phyloP scores from a whole-genome alignment of 2,888 invertebrate genomes.

The Caenorhabditis drosophilae region DNA sequence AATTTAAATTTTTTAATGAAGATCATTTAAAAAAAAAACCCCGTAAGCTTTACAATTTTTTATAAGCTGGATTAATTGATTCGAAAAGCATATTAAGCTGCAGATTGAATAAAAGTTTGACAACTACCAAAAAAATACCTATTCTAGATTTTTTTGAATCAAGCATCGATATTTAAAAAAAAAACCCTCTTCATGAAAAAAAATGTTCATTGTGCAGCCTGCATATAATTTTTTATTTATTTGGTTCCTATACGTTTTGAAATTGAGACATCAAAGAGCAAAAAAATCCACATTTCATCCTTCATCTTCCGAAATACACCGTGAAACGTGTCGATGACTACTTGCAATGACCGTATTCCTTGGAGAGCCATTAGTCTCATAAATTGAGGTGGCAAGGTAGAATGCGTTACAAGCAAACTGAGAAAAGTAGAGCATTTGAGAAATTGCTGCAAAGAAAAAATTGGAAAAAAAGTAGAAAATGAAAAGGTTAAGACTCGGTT shows the following conservation, averaged over 20 bases:
- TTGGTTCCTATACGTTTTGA: too few relatives aligned
- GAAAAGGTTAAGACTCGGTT: too few relatives aligned
- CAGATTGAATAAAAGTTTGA: not conserved
- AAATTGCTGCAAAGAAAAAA: slow-evolving; percentile 56
- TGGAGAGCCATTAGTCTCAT: slow-evolving; percentile 57
- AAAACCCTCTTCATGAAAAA: too few relatives aligned
- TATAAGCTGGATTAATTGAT: too few relatives aligned
- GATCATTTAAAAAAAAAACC: too few relatives aligned
- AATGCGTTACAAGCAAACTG: slow-evolving; percentile 67
- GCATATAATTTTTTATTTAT: too few relatives aligned
- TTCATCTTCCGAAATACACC: slow-evolving; percentile 44
- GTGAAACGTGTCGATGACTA: slow-evolving; percentile 41
- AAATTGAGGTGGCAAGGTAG: slow-evolving; percentile 66
- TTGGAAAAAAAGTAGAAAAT: too few relatives aligned
- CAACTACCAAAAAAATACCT: not conserved
- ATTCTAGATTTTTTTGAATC: not conserved
- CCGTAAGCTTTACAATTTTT: too few relatives aligned
- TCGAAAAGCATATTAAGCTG: too few relatives aligned
- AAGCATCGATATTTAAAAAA: too few relatives aligned
- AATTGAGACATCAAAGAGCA: not conserved
- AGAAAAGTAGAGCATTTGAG: slow-evolving; percentile 64
- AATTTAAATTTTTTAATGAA: too few relatives aligned
- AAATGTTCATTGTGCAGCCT: not conserved
- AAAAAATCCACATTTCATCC: slow-evolving; percentile 1
- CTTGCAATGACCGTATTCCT: slow-evolving; percentile 43